Percentiles rank a stretch among this genome's conserved stretches.
phyloP scores from a whole-genome alignment of 1,140 invertebrate species.

The Venturia canescens region DNA sequence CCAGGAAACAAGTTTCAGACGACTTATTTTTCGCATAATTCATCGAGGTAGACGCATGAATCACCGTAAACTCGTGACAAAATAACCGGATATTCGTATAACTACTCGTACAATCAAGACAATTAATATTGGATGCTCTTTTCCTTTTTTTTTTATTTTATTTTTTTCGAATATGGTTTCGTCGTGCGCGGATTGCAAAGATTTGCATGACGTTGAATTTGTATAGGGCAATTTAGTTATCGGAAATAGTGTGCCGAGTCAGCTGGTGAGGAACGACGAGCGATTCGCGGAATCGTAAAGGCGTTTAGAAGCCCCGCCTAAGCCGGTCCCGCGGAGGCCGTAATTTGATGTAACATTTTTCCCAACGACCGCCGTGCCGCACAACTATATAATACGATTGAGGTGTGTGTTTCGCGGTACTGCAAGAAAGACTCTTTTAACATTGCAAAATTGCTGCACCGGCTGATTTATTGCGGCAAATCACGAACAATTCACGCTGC shows the following conservation, averaged over 20 bases:
- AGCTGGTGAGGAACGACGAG: conserved; percentile 20
- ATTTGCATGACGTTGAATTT: not conserved
- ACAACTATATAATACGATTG: not conserved
- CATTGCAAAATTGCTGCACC: not conserved
- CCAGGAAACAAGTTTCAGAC: not conserved
- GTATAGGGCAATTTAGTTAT: conserved; percentile 16
- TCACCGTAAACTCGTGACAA: not conserved
- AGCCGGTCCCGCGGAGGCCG: conserved; percentile 8
- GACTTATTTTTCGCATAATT: not conserved
- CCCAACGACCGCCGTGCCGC: conserved; percentile 1
- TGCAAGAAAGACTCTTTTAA: not conserved
- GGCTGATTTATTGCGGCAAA: not conserved
- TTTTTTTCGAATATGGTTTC: not conserved
- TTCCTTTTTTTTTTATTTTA: conserved; percentile 7
- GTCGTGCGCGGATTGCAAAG: not conserved
- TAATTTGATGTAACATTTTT: conserved; percentile 42
- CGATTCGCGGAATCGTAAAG: conserved; percentile 33
- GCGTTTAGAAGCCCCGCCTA: conserved; percentile 39
- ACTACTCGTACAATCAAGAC: conserved; percentile 1
- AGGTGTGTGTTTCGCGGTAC: not conserved
- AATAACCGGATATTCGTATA: conserved; percentile 12
- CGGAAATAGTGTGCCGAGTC: conserved; percentile 30
- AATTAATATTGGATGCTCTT: not conserved
- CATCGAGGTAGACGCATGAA: not conserved
- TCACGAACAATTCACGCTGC: not conserved